phyloP scores from a whole-genome alignment of 2,113 vertebrate genomes.

The Aspiorhynchus laticeps region DNA sequence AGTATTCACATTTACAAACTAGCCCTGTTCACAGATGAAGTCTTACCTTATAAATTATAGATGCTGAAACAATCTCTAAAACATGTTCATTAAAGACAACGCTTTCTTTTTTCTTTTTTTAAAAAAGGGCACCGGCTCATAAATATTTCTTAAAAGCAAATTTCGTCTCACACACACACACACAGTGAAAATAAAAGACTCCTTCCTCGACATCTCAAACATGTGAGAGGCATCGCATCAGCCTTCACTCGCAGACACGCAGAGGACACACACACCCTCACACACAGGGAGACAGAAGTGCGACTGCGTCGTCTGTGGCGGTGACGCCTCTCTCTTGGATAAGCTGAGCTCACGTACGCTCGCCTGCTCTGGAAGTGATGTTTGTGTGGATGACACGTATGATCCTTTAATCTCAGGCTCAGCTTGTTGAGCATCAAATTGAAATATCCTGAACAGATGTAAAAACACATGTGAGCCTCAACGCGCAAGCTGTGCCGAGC shows the following conservation, averaged over 20 bases:
- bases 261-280: constrained; percentile 57
- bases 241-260: constrained; percentile 74
- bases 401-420: constrained; percentile 88
- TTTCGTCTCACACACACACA: constrained; percentile 52
- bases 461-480: constrained; percentile 93
- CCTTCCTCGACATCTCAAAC: constrained; percentile 68
- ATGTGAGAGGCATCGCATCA: constrained; percentile 66
- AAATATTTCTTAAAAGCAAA: constrained; percentile 81
- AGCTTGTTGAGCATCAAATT: constrained; percentile 93
- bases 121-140: constrained; percentile 70
- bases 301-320: constrained; percentile 66
- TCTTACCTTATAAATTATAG: constrained; percentile 73
- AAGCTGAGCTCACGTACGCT: constrained; percentile 70
- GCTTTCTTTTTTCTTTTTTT: constrained; percentile 54
- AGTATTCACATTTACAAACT: constrained; percentile 65
- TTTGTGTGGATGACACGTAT: constrained; percentile 81
- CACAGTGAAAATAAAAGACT: constrained; percentile 52
- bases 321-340: constrained; percentile 68
- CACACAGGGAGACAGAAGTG: constrained; percentile 30
- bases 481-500: constrained; percentile 88
- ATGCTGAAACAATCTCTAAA: constrained; percentile 76
- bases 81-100: constrained; percentile 79
- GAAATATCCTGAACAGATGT: constrained; percentile 99
- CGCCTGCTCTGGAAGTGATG: constrained; percentile 75
- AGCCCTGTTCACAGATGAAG: constrained; percentile 66